Base-by-base conservation (phyloP, 2,113 vertebrate genomes). In the Dromaius novaehollandiae region DNA sequence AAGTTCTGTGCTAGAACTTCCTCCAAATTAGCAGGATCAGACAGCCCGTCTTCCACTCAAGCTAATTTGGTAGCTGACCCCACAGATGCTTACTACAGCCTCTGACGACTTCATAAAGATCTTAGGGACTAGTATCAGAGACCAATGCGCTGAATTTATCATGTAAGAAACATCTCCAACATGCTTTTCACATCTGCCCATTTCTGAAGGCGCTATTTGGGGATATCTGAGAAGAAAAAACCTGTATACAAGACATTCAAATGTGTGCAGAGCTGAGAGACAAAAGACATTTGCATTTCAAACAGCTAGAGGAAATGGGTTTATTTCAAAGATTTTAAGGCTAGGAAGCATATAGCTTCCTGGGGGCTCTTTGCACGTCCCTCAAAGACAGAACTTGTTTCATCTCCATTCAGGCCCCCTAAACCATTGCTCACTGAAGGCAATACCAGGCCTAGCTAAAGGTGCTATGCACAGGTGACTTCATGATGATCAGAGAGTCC, bases 301-400 rank as follows among this genome's bases (percentile, higher is more conserved):
- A 77, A 74, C 3, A 50, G 22, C 40, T 40, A 46, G 28, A 66
- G 38, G 53, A 79, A 87, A 73, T 8, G 51, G 18, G 51, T 51
- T 73, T 50, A 63, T 55, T 89, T 88, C 50, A 58, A 80, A n/a
- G 34, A 80, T 58, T 86, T 88, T 77, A 85, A 81, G 26, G 63
- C 40, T 74, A 36, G 24, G 40, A 91, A 93, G 84, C 1, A 2
- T 22, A 58, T 16, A 42, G 60, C 30, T 44, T 58, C 40, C 60
- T 2, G 2, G 4, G 2, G 2, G 0, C 7, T 50, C 60, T 64
- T 18, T 64, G 16, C n/a, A 30, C 40, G 53, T 38, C 70, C 68
- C 22, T 13, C 36, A 24, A 75, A 77, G 58, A 38, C 10, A 64
- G 44, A 83, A 74, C 44, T 44, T 6, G 32, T 36, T 28, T 80